Conservation (phyloP, 1,140 invertebrate species). For the Galendromus occidentalis region DNA sequence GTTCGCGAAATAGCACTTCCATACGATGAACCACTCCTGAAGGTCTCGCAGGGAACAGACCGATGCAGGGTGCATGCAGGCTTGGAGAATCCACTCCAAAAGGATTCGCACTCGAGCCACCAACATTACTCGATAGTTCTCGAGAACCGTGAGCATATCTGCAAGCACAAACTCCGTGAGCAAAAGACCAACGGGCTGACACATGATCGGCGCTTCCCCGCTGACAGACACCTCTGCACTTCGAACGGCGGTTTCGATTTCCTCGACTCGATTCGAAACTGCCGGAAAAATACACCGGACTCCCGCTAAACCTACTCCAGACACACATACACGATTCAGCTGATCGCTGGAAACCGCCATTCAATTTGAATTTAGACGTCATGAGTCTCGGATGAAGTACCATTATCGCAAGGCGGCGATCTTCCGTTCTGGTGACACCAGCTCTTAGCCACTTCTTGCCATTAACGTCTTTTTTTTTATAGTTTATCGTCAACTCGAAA, state of each 20-base stretch:
- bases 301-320: neutral
- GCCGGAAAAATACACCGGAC: neutral
- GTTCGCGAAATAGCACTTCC: constrained; percentile 6
- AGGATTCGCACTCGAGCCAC: neutral
- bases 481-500: too few species aligned
- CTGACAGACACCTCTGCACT: too few species aligned
- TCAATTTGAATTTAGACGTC: too few species aligned
- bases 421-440: too few species aligned
- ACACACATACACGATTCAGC: too few species aligned
- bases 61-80: neutral
- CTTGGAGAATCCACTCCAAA: neutral
- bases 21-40: constrained; percentile 2
- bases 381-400: too few species aligned
- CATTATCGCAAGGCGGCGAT: too few species aligned
- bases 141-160: constrained; percentile 9
- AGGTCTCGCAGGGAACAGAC: neutral
- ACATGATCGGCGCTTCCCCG: too few species aligned
- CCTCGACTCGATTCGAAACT: neutral
- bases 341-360: too few species aligned
- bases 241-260: too few species aligned
- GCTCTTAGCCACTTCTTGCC: too few species aligned
- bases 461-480: too few species aligned
- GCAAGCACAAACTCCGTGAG: neutral
- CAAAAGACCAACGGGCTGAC: neutral
- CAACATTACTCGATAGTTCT: constrained; percentile 8